These are phyloP conservation scores for Cephus pulcher DNA, from an alignment of 2,888 invertebrate species.

Conservation along the genomic window DNA sequence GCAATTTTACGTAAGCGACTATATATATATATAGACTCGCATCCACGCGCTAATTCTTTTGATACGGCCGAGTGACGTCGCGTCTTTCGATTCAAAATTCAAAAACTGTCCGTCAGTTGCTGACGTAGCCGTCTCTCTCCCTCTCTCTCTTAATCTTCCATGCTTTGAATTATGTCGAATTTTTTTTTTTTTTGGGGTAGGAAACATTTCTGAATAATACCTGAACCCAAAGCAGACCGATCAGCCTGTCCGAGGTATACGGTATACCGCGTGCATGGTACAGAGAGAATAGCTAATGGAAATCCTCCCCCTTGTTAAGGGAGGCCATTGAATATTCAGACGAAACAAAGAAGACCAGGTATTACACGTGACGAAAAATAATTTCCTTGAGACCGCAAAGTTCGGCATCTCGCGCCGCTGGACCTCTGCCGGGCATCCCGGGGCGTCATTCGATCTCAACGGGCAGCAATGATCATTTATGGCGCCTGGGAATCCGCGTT, in stretches of 20 bases:
- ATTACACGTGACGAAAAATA: neutral
- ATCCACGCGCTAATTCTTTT: neutral
- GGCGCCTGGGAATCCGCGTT: neutral
- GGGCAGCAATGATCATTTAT: neutral
- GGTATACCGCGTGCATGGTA: neutral
- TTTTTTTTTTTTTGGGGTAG: neutral
- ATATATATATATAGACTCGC: no score
- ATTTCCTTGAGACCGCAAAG: neutral
- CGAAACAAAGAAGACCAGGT: neutral
- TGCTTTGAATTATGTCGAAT: neutral
- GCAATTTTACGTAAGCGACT: neutral
- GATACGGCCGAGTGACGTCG: neutral
- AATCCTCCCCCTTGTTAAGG: neutral
- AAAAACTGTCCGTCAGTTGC: neutral
- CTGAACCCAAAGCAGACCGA: neutral
- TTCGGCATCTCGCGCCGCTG: neutral
- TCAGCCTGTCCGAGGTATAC: neutral
- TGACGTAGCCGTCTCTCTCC: no score
- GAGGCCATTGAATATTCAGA: neutral
- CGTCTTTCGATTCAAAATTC: neutral
- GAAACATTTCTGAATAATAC: neutral
- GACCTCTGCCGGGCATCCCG: neutral
- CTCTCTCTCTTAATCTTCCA: neutral
- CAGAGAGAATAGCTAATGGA: neutral
- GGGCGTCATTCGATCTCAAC: neutral